Evolutionary conservation across 1,140 invertebrate genomes (phyloP).

Genomic region (Cryptotermes secundus): DNA sequence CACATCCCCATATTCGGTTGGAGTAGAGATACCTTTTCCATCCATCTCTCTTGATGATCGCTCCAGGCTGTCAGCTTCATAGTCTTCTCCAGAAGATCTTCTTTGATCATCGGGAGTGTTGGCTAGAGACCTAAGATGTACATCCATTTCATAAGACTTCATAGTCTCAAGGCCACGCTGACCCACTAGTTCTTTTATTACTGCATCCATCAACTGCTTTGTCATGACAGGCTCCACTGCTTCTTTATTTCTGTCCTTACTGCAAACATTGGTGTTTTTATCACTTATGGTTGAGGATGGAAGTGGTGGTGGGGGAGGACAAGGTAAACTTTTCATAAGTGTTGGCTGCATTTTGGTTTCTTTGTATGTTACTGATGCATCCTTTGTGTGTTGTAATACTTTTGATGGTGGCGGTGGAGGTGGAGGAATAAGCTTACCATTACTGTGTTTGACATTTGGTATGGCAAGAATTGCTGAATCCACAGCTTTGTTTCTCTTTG

Average conservation of each 20-base stretch:
- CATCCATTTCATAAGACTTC: slow-evolving; percentile 8
- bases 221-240: slow-evolving; percentile 26
- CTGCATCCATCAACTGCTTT: slow-evolving; percentile 53
- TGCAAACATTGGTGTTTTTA: no score
- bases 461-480: no score
- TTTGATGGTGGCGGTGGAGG: not conserved
- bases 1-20: slow-evolving; percentile 60
- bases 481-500: no score
- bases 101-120: not conserved
- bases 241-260: not conserved
- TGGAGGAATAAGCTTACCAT: not conserved
- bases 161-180: slow-evolving; percentile 47
- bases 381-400: not conserved
- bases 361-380: no score
- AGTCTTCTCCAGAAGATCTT: slow-evolving; percentile 52
- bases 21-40: slow-evolving; percentile 49
- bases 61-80: slow-evolving; percentile 79
- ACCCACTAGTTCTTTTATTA: slow-evolving; percentile 54
- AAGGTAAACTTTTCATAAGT: slow-evolving; percentile 16
- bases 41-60: slow-evolving; percentile 50
- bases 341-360: no score
- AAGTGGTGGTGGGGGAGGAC: slow-evolving; percentile 37
- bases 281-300: not conserved
- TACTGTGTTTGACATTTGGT: no score
- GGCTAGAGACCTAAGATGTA: not conserved